These are phyloP conservation scores for Drusus annulatus DNA, from an alignment of 1,140 invertebrate species.

Conservation along the genomic window DNA sequence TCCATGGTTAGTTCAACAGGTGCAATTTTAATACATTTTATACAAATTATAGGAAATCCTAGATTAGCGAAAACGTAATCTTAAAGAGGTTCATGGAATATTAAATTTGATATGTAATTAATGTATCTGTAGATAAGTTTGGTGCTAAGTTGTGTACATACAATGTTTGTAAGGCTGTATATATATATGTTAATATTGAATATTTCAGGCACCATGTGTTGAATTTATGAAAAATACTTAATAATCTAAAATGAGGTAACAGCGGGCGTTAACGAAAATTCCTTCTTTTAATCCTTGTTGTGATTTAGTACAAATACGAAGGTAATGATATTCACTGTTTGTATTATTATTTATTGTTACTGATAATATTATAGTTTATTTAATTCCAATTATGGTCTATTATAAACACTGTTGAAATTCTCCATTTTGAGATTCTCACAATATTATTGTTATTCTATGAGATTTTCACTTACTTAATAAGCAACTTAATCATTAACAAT, in stretches of 20 bases:
- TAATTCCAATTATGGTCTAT: conserved; percentile 12
- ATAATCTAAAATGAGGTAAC: conserved; percentile 32
- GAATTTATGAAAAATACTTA: conserved; percentile 29
- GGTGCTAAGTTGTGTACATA: conserved; percentile 41
- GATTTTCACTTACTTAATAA: conserved; percentile 22
- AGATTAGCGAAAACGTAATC: too few relatives aligned
- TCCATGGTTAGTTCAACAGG: conserved; percentile 35
- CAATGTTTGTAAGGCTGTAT: conserved; percentile 6
- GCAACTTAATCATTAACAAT: too few relatives aligned
- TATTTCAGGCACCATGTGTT: not conserved
- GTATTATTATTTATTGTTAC: conserved; percentile 28
- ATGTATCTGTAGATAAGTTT: not conserved
- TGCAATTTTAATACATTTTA: conserved; percentile 43
- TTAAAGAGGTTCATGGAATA: too few relatives aligned
- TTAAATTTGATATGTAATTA: not conserved
- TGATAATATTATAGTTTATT: conserved; percentile 16
- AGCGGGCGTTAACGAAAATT: conserved; percentile 26
- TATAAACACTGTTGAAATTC: conserved; percentile 30
- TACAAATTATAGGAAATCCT: conserved; percentile 3
- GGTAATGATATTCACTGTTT: conserved; percentile 6
- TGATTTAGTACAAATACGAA: conserved; percentile 43
- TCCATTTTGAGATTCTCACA: conserved; percentile 9
- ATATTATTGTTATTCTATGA: conserved; percentile 29
- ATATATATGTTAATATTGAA: not conserved
- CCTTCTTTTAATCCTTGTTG: conserved; percentile 29